phyloP scores from a whole-genome alignment of 2,888 invertebrate species.

The Galerucella nymphaeae region DNA sequence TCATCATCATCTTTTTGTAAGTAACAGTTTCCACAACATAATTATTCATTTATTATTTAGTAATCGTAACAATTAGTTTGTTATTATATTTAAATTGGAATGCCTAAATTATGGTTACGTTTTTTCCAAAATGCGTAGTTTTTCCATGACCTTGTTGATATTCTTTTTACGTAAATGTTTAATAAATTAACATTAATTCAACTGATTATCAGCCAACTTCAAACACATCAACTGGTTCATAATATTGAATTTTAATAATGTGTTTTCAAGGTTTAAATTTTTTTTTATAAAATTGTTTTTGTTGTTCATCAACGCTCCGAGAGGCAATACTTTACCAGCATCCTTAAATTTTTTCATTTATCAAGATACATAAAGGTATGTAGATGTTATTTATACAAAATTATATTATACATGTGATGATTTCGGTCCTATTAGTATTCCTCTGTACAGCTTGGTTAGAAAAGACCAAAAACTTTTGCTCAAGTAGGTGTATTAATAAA shows the following conservation, averaged over 20 bases:
- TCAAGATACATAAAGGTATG: neutral
- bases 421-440: neutral
- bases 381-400: neutral
- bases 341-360: neutral
- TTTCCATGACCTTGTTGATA: neutral
- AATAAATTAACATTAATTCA: constrained; percentile 2
- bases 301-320: neutral
- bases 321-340: neutral
- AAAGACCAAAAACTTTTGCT: too few species aligned
- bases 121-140: neutral
- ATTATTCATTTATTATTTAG: too few species aligned
- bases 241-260: constrained; percentile 15
- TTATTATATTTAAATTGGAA: too few species aligned
- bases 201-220: constrained; percentile 9
- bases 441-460: too few species aligned
- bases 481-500: too few species aligned
- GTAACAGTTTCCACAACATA: too few species aligned
- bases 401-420: too few species aligned
- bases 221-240: constrained; percentile 20
- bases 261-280: constrained; percentile 21
- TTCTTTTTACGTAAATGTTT: neutral
- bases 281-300: neutral
- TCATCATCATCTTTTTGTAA: too few species aligned
- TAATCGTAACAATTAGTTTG: too few species aligned
- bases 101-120: too few species aligned